Percentiles rank a stretch among this genome's conserved stretches.
Evolutionary conservation across 2,113 vertebrate species (phyloP).

Genomic region (Paracyprichromis sp.): DNA sequence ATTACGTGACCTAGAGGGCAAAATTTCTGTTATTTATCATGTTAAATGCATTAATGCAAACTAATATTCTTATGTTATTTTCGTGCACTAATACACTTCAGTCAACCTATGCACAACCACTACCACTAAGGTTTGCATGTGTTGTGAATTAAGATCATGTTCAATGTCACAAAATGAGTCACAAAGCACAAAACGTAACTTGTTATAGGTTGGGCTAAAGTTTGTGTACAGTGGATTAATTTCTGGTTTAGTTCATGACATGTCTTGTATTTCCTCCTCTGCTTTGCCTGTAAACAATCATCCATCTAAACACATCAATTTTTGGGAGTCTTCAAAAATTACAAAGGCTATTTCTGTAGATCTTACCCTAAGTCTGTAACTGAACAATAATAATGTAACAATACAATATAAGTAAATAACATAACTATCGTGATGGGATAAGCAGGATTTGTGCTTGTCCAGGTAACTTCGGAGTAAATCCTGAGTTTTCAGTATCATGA

Average conservation of each 20-base stretch:
- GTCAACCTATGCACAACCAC: background rate
- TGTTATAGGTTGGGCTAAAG: background rate
- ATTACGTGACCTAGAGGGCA: constrained; percentile 86
- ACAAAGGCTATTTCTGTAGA: background rate
- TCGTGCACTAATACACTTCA: background rate
- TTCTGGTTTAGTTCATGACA: background rate
- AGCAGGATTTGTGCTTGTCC: background rate
- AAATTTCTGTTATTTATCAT: background rate
- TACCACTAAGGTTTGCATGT: background rate
- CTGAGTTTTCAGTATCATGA: background rate
- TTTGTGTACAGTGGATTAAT: background rate
- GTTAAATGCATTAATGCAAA: background rate
- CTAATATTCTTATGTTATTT: background rate
- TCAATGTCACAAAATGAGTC: background rate
- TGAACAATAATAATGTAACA: background rate
- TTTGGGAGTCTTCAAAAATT: background rate
- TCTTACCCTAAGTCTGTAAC: background rate
- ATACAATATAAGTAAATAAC: background rate
- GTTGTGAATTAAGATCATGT: background rate
- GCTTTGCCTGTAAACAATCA: background rate
- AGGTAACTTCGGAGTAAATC: background rate
- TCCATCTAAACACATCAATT: background rate
- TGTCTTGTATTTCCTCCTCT: background rate
- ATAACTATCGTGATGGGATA: background rate
- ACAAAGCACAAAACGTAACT: rapidly evolving